Percentiles rank a stretch among this genome's conserved stretches.
These are phyloP conservation scores for Probosciger aterrimus DNA, from an alignment of 2,113 vertebrate genomes.

Conservation along the genomic window DNA sequence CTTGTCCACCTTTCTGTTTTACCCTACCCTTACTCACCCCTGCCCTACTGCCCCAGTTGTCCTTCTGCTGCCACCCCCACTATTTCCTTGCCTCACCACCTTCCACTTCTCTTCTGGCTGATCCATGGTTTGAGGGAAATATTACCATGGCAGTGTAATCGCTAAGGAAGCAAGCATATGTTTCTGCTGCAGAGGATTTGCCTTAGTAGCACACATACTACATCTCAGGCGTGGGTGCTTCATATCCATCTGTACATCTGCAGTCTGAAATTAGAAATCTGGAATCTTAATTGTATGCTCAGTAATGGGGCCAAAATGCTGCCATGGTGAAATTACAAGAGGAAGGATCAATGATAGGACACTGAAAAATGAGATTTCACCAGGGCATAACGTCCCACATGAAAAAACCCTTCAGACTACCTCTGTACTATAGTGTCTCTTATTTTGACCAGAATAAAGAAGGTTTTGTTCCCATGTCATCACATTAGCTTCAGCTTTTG, in stretches of 20 bases:
- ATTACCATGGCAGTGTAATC: not conserved
- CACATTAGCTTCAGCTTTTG: not conserved
- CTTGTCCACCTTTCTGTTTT: not conserved
- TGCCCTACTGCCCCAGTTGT: not conserved
- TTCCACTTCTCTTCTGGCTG: not conserved
- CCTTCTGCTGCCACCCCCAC: not conserved
- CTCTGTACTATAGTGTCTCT: not conserved
- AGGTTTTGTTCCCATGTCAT: not conserved
- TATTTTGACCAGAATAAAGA: not conserved
- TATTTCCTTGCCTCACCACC: not conserved
- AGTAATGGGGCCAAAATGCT: conserved; percentile 46
- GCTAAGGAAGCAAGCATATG: not conserved
- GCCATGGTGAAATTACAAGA: conserved; percentile 44
- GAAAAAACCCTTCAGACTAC: not conserved
- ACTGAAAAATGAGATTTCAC: conserved; percentile 17
- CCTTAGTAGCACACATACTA: not conserved
- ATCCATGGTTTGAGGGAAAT: not conserved
- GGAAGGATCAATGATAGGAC: conserved; percentile 8
- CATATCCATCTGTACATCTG: conserved; percentile 50
- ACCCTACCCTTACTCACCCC: not conserved
- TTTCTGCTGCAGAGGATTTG: conserved; percentile 9
- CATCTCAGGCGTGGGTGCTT: conserved; percentile 40
- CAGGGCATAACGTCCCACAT: not conserved
- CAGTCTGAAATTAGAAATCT: conserved; percentile 60
- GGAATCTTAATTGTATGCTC: conserved; percentile 44